Conservation (phyloP, 2,797 vertebrate genomes). For the Halcyon badia region DNA sequence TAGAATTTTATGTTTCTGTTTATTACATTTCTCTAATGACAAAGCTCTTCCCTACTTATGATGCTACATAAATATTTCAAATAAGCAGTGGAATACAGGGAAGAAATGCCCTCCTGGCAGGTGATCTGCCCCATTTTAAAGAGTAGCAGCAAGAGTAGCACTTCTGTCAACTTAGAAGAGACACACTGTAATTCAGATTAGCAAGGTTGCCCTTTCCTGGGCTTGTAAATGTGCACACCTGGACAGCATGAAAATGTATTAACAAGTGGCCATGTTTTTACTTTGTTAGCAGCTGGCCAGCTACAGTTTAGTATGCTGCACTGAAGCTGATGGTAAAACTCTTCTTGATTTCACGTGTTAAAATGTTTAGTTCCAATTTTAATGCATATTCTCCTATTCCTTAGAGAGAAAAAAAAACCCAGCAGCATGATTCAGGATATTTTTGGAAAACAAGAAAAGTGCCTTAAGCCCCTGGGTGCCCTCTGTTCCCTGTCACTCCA, state of each 20-base stretch:
- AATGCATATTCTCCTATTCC: neutral
- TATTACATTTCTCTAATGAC: neutral
- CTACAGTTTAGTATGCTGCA: neutral
- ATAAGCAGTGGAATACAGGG: neutral
- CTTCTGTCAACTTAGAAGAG: neutral
- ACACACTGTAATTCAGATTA: neutral
- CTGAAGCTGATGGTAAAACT: neutral
- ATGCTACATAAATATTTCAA: neutral
- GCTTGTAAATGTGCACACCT: neutral
- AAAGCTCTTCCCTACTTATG: neutral
- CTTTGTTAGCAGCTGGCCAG: conserved; percentile 29
- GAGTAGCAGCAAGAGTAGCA: neutral
- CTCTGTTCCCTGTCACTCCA: conserved; percentile 11
- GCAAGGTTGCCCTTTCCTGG: neutral
- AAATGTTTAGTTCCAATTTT: neutral
- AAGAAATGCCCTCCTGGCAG: neutral
- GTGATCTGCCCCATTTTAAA: neutral
- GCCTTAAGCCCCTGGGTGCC: neutral
- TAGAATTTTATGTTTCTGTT: neutral
- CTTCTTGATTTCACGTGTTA: neutral
- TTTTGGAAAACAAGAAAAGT: neutral
- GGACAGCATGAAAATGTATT: conserved; percentile 9
- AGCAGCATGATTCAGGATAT: conserved; percentile 8
- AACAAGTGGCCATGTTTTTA: neutral
- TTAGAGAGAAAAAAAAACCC: neutral